Evolutionary conservation across 1,140 invertebrate species (phyloP).

Genomic region (Wiebesia pumilae): DNA sequence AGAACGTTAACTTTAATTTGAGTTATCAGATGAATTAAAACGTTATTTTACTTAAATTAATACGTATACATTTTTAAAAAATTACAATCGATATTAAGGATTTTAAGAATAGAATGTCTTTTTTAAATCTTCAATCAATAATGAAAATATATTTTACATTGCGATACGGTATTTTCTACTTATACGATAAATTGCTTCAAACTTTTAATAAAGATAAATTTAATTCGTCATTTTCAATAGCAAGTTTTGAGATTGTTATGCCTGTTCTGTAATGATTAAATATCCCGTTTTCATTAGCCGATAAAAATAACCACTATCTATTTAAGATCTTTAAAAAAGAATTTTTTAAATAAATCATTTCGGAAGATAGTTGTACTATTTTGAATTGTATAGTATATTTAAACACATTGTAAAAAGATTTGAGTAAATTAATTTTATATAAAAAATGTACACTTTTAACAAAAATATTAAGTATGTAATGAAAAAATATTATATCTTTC

Average conservation of each 20-base stretch:
- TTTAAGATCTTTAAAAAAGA: not conserved
- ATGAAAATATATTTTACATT: not conserved
- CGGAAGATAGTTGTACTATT: no score
- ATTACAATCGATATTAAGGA: no score
- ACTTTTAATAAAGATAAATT: conserved; percentile 21
- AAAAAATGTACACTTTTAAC: no score
- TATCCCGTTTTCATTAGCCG: not conserved
- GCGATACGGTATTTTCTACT: not conserved
- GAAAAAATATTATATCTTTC: no score
- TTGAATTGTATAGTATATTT: no score
- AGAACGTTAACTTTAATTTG: no score
- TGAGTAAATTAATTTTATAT: no score
- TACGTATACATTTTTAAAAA: not conserved
- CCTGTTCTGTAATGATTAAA: conserved; percentile 3
- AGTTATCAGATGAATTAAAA: no score
- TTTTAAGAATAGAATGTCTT: no score
- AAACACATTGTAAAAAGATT: no score
- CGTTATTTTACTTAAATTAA: not conserved
- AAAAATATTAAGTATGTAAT: no score
- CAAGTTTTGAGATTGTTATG: not conserved
- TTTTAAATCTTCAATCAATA: not conserved
- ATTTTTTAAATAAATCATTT: no score
- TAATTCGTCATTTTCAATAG: not conserved
- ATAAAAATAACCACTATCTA: conserved; percentile 1
- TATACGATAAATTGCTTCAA: not conserved